Conservation (phyloP, 2,888 invertebrate species). For the Zaprionus bogoriensis region DNA sequence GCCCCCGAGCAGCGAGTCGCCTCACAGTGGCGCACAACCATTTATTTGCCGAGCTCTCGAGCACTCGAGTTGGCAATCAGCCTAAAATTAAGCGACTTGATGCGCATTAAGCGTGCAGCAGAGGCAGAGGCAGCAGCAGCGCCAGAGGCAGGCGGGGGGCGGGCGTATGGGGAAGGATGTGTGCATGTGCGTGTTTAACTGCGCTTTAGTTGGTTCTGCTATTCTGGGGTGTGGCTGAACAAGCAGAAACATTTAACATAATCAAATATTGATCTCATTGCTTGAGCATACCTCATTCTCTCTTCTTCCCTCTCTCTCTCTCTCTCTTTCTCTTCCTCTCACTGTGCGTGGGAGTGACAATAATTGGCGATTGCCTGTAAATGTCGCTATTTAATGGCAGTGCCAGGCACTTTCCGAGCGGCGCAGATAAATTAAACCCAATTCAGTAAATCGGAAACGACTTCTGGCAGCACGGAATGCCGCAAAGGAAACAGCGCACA, state of each 20-base stretch:
- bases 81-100: constrained; percentile 70
- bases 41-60: constrained; percentile 48
- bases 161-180: constrained; percentile 32
- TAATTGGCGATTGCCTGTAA: constrained; percentile 37
- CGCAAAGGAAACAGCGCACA: constrained; percentile 36
- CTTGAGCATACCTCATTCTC: constrained; percentile 16
- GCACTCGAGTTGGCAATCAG: constrained; percentile 66
- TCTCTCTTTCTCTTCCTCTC: not conserved
- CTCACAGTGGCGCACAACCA: constrained; percentile 15
- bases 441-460: constrained; percentile 37
- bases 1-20: too few species aligned
- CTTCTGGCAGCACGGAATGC: not conserved
- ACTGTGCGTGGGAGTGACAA: constrained; percentile 38
- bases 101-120: constrained; percentile 57
- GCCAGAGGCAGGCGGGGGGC: too few species aligned
- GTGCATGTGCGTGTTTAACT: constrained; percentile 46
- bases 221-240: constrained; percentile 35
- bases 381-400: constrained; percentile 33
- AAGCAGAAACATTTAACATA: constrained; percentile 48
- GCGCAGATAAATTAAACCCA: constrained; percentile 18
- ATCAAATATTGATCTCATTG: constrained; percentile 60
- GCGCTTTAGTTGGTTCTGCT: constrained; percentile 10
- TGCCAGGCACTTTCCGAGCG: constrained; percentile 32
- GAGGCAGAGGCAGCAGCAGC: too few species aligned
- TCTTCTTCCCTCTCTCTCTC: not conserved